Conservation (phyloP, 2,797 vertebrate genomes). For the Mormyrops boulengeri region DNA sequence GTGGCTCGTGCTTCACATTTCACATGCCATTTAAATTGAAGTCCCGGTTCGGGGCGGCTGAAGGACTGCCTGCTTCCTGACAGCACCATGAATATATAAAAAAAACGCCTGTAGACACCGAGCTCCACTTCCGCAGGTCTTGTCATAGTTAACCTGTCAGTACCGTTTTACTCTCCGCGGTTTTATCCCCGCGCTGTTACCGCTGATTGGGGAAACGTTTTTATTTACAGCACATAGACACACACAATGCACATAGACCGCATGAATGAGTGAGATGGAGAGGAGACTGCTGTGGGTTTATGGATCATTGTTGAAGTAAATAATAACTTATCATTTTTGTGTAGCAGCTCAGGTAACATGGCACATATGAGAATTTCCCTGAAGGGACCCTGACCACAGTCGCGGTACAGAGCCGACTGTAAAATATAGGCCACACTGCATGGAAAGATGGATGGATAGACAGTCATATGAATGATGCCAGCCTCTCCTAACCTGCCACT, state of each 20-base stretch:
- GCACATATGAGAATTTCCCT: slow-evolving; percentile 27
- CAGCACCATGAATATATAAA: not conserved
- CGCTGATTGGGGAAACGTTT: not conserved
- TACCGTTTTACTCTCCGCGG: not conserved
- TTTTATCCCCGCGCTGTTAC: not conserved
- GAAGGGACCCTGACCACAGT: slow-evolving; percentile 14
- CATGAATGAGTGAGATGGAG: not conserved
- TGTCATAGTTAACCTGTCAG: slow-evolving; percentile 4
- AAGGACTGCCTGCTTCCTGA: not conserved
- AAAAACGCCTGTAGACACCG: not conserved
- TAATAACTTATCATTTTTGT: slow-evolving; percentile 37
- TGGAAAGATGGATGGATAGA: slow-evolving; percentile 31
- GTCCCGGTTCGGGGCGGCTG: not conserved
- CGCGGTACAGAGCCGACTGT: not conserved
- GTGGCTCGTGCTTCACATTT: not conserved
- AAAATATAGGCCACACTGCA: slow-evolving; percentile 29
- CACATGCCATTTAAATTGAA: not conserved
- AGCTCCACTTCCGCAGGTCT: not conserved
- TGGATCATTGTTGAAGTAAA: slow-evolving; percentile 31
- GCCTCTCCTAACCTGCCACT: slow-evolving; percentile 39
- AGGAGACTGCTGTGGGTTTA: slow-evolving; percentile 24
- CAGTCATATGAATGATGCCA: slow-evolving; percentile 47
- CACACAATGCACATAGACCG: not conserved
- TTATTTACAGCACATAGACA: not conserved
- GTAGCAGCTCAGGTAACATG: slow-evolving; percentile 28